These are phyloP conservation scores for Henricia sp. DNA, from an alignment of 53 echinoderm and acorn worm genomes.

Conservation along the genomic window DNA sequence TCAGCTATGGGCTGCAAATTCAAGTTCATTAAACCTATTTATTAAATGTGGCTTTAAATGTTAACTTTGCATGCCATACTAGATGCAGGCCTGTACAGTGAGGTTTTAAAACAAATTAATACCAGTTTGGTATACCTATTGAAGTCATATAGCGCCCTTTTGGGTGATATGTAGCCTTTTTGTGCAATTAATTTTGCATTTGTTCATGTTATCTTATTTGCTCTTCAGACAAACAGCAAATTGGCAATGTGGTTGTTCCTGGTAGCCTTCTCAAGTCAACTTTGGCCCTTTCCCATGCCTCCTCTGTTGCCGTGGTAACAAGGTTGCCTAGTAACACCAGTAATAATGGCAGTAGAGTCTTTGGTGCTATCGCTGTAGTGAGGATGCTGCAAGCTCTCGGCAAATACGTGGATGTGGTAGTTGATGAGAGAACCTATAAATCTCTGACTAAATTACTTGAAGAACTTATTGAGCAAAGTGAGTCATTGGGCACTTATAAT, in stretches of 20 bases:
- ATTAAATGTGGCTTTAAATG: too few relatives aligned
- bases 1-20: too few relatives aligned
- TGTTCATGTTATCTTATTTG: too few relatives aligned
- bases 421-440: not conserved
- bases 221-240: slow-evolving; percentile 60
- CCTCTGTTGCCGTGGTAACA: slow-evolving; percentile 79
- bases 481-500: not conserved
- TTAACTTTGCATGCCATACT: too few relatives aligned
- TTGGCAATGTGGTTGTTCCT: slow-evolving; percentile 51
- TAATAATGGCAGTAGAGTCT: slow-evolving; percentile 65
- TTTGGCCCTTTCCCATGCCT: slow-evolving; percentile 85
- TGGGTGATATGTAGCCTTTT: not conserved
- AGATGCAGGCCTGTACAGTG: too few relatives aligned
- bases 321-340: slow-evolving; percentile 71
- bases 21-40: too few relatives aligned
- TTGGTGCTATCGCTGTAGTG: slow-evolving; percentile 80
- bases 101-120: too few relatives aligned
- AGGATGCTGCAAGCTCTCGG: slow-evolving; percentile 76
- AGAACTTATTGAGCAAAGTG: slow-evolving; percentile 41
- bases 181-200: too few relatives aligned
- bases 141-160: too few relatives aligned
- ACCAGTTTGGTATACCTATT: too few relatives aligned
- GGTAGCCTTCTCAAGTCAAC: slow-evolving; percentile 88
- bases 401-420: slow-evolving; percentile 73
- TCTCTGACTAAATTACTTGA: slow-evolving; percentile 7